Evolutionary conservation across 2,113 vertebrate species (phyloP).

Genomic region (Probosciger aterrimus): DNA sequence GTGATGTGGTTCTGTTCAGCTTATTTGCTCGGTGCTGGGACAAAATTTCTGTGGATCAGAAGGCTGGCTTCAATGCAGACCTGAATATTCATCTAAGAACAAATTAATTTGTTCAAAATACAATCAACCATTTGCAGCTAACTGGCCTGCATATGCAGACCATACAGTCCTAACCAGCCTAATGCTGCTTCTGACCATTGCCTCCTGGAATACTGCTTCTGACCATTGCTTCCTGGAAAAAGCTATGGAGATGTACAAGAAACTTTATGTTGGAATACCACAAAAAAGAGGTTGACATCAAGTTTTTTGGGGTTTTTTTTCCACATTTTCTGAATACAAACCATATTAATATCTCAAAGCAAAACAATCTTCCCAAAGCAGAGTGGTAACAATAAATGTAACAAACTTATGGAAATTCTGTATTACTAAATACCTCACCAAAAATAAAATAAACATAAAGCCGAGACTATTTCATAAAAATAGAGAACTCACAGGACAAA

Average conservation of each 20-base stretch:
- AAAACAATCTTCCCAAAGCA: background rate
- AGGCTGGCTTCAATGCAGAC: background rate
- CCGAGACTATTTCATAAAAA: background rate
- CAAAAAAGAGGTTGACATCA: background rate
- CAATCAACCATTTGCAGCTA: background rate
- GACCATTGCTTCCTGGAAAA: background rate
- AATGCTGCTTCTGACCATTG: background rate
- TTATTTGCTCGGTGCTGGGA: background rate
- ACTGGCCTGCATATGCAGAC: background rate
- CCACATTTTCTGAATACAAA: background rate
- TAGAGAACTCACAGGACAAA: fast-evolving
- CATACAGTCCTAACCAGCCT: background rate
- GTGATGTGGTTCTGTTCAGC: background rate
- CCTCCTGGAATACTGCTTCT: background rate
- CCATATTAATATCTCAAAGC: background rate
- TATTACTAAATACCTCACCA: background rate
- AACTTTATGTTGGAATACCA: background rate
- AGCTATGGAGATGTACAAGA: background rate
- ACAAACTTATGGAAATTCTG: background rate
- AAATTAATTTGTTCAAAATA: background rate
- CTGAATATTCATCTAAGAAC: background rate
- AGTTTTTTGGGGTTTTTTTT: background rate
- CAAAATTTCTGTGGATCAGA: background rate
- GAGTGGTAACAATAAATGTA: background rate
- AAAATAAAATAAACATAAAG: background rate